A percentile compares a stretch with the other conserved stretches of the same genome.
Conservation (phyloP, 2,888 invertebrate species). For the Arenicola marina region DNA sequence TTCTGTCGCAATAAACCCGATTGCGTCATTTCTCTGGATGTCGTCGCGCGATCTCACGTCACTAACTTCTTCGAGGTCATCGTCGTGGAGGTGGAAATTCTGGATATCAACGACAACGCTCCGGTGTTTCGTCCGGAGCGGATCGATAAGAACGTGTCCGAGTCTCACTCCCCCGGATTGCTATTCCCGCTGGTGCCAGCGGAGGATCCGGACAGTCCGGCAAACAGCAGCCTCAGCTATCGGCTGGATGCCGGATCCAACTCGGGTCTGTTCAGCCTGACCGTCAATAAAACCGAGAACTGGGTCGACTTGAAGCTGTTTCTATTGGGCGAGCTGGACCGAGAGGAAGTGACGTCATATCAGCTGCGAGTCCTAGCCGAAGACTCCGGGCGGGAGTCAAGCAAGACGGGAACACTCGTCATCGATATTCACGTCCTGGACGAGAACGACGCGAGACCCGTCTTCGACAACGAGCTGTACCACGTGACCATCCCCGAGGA, state of each 20-base stretch:
- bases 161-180: background rate
- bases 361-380: background rate
- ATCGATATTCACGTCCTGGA: background rate
- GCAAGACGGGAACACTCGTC: background rate
- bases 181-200: background rate
- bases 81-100: background rate
- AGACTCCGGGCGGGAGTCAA: background rate
- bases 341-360: background rate
- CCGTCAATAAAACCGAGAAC: too few relatives aligned
- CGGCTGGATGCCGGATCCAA: background rate
- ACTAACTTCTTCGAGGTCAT: background rate
- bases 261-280: background rate
- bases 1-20: too few relatives aligned
- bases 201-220: background rate
- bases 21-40: background rate
- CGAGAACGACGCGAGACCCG: conserved; percentile 3
- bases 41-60: background rate
- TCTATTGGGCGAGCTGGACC: background rate
- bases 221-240: background rate
- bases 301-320: background rate
- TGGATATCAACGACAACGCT: conserved; percentile 5
- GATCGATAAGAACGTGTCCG: background rate
- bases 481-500: background rate
- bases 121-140: background rate
- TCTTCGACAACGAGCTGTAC: background rate